phyloP scores from a whole-genome alignment of 37 sponge, comb jelly and placozoan species.

The Hexactinellida sp. region DNA sequence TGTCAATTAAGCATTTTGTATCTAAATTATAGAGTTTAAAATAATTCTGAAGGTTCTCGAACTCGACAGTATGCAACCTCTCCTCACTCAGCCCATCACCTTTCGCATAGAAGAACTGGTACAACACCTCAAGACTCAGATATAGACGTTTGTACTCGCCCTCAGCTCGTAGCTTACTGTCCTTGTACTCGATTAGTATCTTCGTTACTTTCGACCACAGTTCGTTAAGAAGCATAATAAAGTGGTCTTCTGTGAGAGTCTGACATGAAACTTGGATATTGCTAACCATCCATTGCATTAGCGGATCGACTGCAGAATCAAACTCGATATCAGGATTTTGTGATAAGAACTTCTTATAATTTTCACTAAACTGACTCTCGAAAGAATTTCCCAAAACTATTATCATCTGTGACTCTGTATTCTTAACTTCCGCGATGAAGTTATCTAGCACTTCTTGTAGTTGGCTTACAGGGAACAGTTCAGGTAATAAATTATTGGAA shows the following conservation, averaged over 20 bases:
- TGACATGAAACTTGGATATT: not conserved
- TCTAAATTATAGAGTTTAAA: not conserved
- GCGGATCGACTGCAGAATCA: not conserved
- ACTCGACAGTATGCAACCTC: not conserved
- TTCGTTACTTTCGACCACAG: not conserved
- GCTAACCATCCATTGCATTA: not conserved
- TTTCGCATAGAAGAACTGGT: not conserved
- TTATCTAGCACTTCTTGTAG: not conserved
- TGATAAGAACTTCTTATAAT: not conserved
- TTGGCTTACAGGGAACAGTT: not conserved
- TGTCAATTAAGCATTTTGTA: not conserved
- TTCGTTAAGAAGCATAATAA: not conserved
- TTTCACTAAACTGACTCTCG: not conserved
- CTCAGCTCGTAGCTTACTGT: not conserved
- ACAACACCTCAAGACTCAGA: not conserved
- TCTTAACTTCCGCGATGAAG: not conserved
- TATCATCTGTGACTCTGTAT: not conserved
- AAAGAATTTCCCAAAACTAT: not conserved
- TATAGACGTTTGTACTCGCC: slow-evolving; percentile 5
- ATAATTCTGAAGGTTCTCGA: not conserved
- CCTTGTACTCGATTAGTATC: not conserved
- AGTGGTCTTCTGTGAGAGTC: not conserved
- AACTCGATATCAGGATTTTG: not conserved
- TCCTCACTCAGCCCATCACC: slow-evolving; percentile 3
- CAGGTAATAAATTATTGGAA: not conserved